A percentile compares a stretch with the other conserved stretches of the same genome.
Evolutionary conservation across 2,888 invertebrate species (phyloP).

Genomic region (Emmelina monodactyla): DNA sequence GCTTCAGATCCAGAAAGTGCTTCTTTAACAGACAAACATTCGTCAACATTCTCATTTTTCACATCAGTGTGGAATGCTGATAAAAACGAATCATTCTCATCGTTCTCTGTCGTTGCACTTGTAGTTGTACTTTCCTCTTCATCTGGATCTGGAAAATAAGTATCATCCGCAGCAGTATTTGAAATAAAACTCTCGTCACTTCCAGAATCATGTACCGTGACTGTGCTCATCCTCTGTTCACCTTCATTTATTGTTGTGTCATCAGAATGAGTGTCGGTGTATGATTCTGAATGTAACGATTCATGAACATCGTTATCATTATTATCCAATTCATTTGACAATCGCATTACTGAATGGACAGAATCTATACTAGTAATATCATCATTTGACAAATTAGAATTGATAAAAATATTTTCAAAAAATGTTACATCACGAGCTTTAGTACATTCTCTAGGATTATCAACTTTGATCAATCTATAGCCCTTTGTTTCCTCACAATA

Average conservation of each 20-base stretch:
- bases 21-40: slow-evolving; percentile 7
- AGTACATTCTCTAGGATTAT: slow-evolving; percentile 7
- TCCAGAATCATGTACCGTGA: slow-evolving; percentile 3
- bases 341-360: too few species aligned
- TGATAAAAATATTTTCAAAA: slow-evolving; percentile 8
- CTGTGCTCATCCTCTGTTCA: slow-evolving; percentile 1
- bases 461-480: slow-evolving; percentile 12
- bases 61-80: neutral
- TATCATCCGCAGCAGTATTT: slow-evolving; percentile 6
- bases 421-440: slow-evolving; percentile 13
- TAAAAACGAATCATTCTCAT: neutral
- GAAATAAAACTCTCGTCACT: neutral
- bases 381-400: slow-evolving; percentile 6
- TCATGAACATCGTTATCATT: too few species aligned
- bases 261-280: slow-evolving; percentile 3
- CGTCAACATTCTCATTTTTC: neutral
- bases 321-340: too few species aligned
- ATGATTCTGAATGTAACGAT: slow-evolving; percentile 4
- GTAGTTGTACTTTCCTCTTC: neutral
- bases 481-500: slow-evolving; percentile 8
- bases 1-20: slow-evolving; percentile 7
- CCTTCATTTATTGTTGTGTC: slow-evolving; percentile 3
- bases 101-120: too few species aligned
- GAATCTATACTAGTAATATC: too few species aligned
- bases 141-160: slow-evolving; percentile 7